Evolutionary conservation across 92 coral and sea anemone genomes (phyloP).

Genomic region (Parazoanthus swiftii): DNA sequence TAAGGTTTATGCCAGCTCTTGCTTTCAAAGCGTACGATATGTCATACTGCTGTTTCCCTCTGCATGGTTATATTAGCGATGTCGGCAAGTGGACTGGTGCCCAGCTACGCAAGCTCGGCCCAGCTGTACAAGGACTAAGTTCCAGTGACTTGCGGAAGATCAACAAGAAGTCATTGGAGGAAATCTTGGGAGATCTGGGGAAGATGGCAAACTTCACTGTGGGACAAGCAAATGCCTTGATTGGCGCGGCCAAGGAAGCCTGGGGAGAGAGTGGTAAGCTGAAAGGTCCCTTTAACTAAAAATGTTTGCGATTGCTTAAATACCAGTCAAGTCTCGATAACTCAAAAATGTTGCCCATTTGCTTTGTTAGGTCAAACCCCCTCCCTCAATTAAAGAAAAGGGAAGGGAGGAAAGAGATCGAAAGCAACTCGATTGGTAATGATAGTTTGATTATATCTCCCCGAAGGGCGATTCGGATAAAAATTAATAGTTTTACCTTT

Average conservation of each 20-base stretch:
- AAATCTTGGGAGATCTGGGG: conserved; percentile 80
- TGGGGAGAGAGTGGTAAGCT: conserved; percentile 51
- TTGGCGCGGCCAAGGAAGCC: conserved; percentile 82
- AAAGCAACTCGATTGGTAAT: background rate
- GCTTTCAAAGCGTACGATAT: too few species aligned
- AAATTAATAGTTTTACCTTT: too few species aligned
- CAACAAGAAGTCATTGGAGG: conserved; percentile 76
- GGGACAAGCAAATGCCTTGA: conserved; percentile 82
- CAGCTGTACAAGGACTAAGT: conserved; percentile 80
- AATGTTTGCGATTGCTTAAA: background rate
- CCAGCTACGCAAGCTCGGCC: conserved; percentile 93
- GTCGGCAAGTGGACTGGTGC: conserved; percentile 85
- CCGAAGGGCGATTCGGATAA: too few species aligned
- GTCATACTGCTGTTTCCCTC: background rate
- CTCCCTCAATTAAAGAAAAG: background rate
- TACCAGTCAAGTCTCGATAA: too few species aligned
- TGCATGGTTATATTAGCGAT: conserved; percentile 56
- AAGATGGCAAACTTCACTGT: conserved; percentile 58
- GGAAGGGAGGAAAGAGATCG: background rate
- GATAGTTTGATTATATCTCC: background rate
- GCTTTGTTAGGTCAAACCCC: background rate
- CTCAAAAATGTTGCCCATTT: too few species aligned
- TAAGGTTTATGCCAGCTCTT: too few species aligned
- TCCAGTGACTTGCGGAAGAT: conserved; percentile 88
- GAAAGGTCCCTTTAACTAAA: background rate